Evolutionary conservation across 2,113 vertebrate genomes (phyloP).

Genomic region (Sapayoa aenigma): DNA sequence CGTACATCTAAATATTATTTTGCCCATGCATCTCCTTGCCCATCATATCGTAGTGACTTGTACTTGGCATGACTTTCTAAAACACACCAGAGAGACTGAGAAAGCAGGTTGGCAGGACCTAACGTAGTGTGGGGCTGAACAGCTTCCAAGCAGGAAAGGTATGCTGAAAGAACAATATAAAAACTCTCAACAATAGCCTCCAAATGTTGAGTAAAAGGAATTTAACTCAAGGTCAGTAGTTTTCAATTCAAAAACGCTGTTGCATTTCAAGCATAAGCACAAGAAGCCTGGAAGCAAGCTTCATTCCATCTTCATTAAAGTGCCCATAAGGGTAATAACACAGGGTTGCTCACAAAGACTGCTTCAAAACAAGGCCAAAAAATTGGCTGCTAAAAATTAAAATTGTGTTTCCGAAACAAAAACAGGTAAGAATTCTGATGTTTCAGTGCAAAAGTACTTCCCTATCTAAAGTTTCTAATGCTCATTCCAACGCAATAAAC

Average conservation of each 20-base stretch:
- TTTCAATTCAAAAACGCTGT: background rate
- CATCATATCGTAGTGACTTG: background rate
- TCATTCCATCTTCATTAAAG: background rate
- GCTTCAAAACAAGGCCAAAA: background rate
- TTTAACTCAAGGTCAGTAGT: background rate
- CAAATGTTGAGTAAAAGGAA: background rate
- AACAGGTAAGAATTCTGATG: background rate
- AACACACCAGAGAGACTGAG: background rate
- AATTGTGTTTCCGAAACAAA: background rate
- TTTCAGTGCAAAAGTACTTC: background rate
- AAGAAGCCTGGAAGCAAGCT: background rate
- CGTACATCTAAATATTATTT: background rate
- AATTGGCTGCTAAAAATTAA: background rate
- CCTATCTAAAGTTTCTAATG: background rate
- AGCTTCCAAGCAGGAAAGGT: background rate
- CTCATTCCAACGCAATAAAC: background rate
- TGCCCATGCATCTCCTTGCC: background rate
- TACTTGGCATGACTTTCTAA: background rate
- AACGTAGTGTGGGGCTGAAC: background rate
- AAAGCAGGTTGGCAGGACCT: background rate
- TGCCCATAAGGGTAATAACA: background rate
- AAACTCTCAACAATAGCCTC: background rate
- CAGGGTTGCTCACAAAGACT: fast-evolving
- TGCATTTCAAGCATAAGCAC: background rate
- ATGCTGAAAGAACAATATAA: background rate